phyloP scores from a whole-genome alignment of 2,888 invertebrate species.

The Drosophila bunnanda region DNA sequence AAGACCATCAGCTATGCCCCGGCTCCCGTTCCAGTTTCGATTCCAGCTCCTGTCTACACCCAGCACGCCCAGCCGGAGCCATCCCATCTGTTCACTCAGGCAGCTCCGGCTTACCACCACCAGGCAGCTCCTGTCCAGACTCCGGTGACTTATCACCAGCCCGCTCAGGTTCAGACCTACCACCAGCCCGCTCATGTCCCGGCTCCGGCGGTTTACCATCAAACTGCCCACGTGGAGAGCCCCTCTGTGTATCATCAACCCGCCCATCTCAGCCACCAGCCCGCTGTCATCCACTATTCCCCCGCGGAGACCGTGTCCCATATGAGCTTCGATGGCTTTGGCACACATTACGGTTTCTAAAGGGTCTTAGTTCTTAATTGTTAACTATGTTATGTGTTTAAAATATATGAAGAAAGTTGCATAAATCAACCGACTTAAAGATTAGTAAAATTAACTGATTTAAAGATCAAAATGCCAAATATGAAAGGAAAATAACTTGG shows the following conservation, averaged over 20 bases:
- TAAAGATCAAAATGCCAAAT: not conserved
- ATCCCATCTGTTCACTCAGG: conserved; percentile 71
- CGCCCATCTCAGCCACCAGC: conserved; percentile 67
- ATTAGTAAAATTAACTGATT: not conserved
- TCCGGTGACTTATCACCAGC: conserved; percentile 48
- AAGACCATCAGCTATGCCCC: conserved; percentile 82
- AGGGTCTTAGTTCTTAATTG: not conserved
- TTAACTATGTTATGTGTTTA: not conserved
- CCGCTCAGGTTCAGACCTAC: conserved; percentile 34
- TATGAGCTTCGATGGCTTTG: conserved; percentile 88
- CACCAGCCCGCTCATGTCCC: conserved; percentile 43
- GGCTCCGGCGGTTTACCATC: conserved; percentile 34
- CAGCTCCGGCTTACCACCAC: conserved; percentile 63
- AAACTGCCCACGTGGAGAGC: conserved; percentile 36
- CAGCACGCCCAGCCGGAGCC: conserved; percentile 59
- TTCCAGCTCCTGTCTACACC: conserved; percentile 65
- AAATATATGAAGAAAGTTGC: not conserved
- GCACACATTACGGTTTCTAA: conserved; percentile 88
- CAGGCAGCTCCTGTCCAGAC: conserved; percentile 54
- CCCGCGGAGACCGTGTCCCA: conserved; percentile 88
- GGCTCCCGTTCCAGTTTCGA: conserved; percentile 63
- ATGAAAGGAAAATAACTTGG: too few relatives aligned
- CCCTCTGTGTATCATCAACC: conserved; percentile 38
- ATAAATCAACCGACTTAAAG: not conserved
- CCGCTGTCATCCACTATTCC: conserved; percentile 83